phyloP scores from a whole-genome alignment of 2,888 invertebrate genomes.

The Ashinkailepas kermadecensis region DNA sequence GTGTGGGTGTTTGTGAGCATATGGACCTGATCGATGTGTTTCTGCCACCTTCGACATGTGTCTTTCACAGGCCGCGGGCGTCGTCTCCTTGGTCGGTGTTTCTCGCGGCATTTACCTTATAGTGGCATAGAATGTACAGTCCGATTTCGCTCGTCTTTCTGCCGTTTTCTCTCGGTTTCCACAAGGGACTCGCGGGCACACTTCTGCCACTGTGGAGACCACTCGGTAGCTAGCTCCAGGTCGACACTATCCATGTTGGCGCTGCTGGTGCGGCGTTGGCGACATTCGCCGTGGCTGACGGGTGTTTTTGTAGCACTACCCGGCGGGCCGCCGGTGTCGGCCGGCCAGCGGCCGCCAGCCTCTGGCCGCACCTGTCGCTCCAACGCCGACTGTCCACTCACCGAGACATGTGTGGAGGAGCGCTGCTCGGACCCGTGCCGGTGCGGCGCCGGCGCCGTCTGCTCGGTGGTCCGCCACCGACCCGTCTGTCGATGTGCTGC shows the following conservation, averaged over 20 bases:
- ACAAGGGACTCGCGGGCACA: no score
- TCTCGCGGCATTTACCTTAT: no score
- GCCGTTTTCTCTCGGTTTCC: no score
- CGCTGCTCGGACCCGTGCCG: constrained; percentile 35
- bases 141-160: no score
- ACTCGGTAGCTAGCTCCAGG: no score
- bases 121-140: no score
- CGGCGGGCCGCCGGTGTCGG: background rate
- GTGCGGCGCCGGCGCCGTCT: constrained; percentile 61
- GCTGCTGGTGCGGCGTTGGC: no score
- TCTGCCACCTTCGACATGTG: background rate
- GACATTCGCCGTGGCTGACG: no score
- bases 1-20: background rate
- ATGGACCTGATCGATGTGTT: background rate
- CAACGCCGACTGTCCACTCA: constrained; percentile 38
- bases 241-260: no score
- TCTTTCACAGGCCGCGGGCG: background rate
- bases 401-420: constrained; percentile 38
- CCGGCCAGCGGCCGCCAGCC: background rate
- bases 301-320: no score
- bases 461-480: constrained; percentile 69
- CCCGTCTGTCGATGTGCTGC: constrained; percentile 72
- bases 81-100: background rate
- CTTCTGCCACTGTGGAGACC: no score
- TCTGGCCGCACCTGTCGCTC: constrained; percentile 34